Base-by-base conservation (phyloP, 2,888 invertebrate species). In the Brenthis hecate region DNA sequence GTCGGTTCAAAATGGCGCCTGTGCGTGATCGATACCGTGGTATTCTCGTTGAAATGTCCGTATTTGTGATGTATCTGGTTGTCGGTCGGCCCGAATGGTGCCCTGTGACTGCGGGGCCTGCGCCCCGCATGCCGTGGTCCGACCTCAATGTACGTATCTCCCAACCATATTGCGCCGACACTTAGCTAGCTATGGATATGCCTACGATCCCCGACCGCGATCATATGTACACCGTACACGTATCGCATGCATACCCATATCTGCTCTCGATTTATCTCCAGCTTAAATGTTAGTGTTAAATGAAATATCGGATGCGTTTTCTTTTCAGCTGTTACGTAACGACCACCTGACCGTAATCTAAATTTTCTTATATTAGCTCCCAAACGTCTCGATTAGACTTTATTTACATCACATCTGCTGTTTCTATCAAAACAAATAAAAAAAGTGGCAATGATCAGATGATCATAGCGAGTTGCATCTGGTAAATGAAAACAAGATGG, bases 21-120 rank as follows among this genome's bases (percentile, higher is more conserved):
- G 92, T 91, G 92, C 85, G 92, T 92, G 92, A 92, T 92, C 92
- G 90, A 92, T 92, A 92, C 88, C 82, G 92, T 87, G 92, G 85
- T 86, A 88, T 87, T 90, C 85, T 79, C 83, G 88, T 89, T 85
- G 81, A 90, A 92, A 90, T 89, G 88, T 82, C 85, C 83, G 85
- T 86, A 86, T 86, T 84, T 85, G 92, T 92, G 92, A 87, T 89
- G 79, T 85, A 86, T 88, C 84, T 87, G 84, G 86, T 88, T 85
- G 88, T 89, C 88, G 86, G 91, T 90, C 88, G 89, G 89, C 85
- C 85, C 87, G 84, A 85, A 85, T 84, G 86, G 85, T 83, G 83
- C 84, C 86, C 87, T 85, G 88, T 88, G 84, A 85, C 82, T 84
- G 82, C 80, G 85, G 86, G 86, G 88, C 84, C 81, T 79, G 81